Percentiles rank a stretch among this genome's conserved stretches.
Conservation (phyloP, 2,113 vertebrate species). For the Calyptommatus sinebrachiatus region DNA sequence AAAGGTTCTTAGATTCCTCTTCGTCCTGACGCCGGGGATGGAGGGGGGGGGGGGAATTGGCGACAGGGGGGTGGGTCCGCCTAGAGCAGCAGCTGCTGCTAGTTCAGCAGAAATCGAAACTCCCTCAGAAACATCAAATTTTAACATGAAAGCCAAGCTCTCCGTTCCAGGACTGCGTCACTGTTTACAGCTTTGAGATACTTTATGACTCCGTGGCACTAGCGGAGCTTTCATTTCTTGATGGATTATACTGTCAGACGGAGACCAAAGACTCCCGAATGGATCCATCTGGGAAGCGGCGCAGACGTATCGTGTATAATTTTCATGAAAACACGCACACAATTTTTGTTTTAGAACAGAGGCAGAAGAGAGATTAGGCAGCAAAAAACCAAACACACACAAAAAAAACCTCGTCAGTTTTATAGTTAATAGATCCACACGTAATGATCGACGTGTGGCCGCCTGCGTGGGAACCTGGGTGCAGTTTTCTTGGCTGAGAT, state of each 20-base stretch:
- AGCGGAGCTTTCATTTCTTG: neutral
- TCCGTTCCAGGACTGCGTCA: neutral
- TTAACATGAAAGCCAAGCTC: conserved; percentile 21
- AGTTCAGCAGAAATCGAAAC: conserved; percentile 25
- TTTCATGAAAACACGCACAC: neutral
- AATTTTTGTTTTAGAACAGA: too few species aligned
- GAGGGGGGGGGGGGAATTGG: neutral
- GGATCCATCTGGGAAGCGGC: neutral
- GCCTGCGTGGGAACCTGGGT: too few species aligned
- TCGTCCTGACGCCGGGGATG: neutral
- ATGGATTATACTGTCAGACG: neutral
- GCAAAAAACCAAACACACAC: too few species aligned
- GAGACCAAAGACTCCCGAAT: neutral
- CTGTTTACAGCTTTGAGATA: neutral
- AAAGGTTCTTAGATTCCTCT: neutral
- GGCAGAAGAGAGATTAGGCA: too few species aligned
- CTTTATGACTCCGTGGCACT: neutral
- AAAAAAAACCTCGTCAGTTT: too few species aligned
- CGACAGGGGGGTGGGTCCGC: too few species aligned
- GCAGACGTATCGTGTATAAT: neutral
- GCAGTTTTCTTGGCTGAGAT: too few species aligned
- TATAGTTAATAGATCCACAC: too few species aligned
- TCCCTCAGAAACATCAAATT: conserved; percentile 27
- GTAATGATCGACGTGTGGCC: too few species aligned
- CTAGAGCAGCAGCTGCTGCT: conserved; percentile 1